Evolutionary conservation across 2,888 invertebrate species (phyloP).

Genomic region (Balanococcus diminutus): DNA sequence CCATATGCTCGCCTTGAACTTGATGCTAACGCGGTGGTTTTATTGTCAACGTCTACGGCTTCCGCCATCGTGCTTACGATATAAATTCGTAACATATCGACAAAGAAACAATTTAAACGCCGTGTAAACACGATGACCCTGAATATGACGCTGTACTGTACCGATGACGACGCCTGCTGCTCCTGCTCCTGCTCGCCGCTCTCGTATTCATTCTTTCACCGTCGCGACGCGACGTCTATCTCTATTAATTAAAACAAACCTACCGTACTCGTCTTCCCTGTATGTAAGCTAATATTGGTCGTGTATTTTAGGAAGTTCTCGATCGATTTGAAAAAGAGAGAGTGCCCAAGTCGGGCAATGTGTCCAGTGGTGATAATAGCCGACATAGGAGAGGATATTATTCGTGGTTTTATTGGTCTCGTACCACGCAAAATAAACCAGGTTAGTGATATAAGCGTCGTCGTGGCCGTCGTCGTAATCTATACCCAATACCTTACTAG

Average conservation of each 20-base stretch:
- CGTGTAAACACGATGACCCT: slow-evolving; percentile 31
- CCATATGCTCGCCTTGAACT: slow-evolving; percentile 1
- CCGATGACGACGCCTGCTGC: neutral
- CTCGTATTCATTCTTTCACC: neutral
- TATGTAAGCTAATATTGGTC: neutral
- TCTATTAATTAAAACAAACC: neutral
- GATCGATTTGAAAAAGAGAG: slow-evolving; percentile 43
- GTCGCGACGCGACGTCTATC: neutral
- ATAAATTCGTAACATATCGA: neutral
- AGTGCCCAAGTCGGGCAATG: slow-evolving; percentile 17
- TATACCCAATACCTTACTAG: neutral
- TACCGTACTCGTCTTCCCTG: neutral
- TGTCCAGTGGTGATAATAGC: slow-evolving; percentile 43
- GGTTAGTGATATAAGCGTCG: slow-evolving; percentile 38
- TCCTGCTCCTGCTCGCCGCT: neutral
- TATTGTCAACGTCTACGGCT: neutral
- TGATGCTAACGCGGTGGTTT: neutral
- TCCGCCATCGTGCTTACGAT: neutral
- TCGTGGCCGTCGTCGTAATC: neutral
- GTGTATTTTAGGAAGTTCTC: slow-evolving; percentile 45
- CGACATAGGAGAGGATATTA: slow-evolving; percentile 52
- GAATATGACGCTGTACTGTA: neutral
- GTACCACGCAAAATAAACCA: slow-evolving; percentile 50
- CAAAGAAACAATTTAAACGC: slow-evolving; percentile 28
- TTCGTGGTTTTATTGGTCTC: slow-evolving; percentile 55